A percentile compares a stretch with the other conserved stretches of the same genome.
These are phyloP conservation scores for Heteractis magnifica DNA, from an alignment of 92 coral and sea anemone species.

Conservation along the genomic window DNA sequence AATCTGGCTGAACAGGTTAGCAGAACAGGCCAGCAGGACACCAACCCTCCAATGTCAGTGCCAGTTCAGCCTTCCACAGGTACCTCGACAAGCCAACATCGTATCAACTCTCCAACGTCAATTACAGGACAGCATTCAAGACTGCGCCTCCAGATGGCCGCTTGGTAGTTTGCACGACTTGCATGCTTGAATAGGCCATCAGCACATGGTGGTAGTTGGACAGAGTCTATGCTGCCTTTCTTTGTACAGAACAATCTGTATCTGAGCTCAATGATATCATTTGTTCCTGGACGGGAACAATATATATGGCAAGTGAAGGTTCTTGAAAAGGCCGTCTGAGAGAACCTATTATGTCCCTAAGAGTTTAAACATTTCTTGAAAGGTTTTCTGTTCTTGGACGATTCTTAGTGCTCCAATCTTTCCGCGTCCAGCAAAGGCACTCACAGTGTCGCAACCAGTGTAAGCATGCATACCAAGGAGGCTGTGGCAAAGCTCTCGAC, in stretches of 20 bases:
- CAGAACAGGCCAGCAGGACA: too few species aligned
- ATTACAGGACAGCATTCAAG: slow-evolving; percentile 7
- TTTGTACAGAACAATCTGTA: slow-evolving; percentile 48
- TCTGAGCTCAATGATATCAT: slow-evolving; percentile 38
- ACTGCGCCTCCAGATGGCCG: slow-evolving; percentile 44
- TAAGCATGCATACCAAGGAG: too few species aligned
- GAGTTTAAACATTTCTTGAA: slow-evolving; percentile 36
- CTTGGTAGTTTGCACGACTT: slow-evolving; percentile 42
- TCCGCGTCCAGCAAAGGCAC: slow-evolving; percentile 55
- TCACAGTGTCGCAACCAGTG: slow-evolving; percentile 1
- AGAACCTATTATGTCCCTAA: slow-evolving; percentile 31
- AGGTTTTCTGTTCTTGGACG: slow-evolving; percentile 33
- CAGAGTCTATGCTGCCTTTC: slow-evolving; percentile 12
- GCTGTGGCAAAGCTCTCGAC: slow-evolving; percentile 34
- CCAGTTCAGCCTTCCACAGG: too few species aligned
- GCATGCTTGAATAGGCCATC: slow-evolving; percentile 31
- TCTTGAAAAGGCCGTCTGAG: slow-evolving; percentile 30
- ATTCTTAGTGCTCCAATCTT: slow-evolving; percentile 42
- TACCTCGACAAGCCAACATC: too few species aligned
- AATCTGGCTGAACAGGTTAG: too few species aligned
- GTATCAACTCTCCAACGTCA: too few species aligned
- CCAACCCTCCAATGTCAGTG: too few species aligned
- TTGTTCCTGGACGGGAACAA: slow-evolving; percentile 29
- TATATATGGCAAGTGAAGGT: slow-evolving; percentile 38
- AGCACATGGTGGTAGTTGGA: slow-evolving; percentile 45